Evolutionary conservation across 2,888 invertebrate species (phyloP), one percentile per base, ranked within the genome.

Genomic region (Scrobipalpa atriplicella): DNA sequence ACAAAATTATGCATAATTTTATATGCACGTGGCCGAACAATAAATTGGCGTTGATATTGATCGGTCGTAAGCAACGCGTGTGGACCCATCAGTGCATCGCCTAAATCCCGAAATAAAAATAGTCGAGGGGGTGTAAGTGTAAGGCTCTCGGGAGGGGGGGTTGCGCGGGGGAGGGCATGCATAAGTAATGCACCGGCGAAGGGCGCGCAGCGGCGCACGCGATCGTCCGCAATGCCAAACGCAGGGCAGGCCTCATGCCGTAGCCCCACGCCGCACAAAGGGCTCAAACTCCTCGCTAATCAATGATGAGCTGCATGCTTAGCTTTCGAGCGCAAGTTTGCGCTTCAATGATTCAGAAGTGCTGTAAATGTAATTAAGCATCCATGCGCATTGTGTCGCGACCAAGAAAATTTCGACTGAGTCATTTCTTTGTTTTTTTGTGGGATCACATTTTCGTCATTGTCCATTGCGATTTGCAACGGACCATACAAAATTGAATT

Each of bases 111-210:
- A 84, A 85, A 87, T 85, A 87, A 88, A 89, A 87, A 84, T 86
- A 84, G 84, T 77, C 71, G 70, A 72, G 75, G 75, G 81, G 80
- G 81, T 79, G 78, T 74, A 69, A 29, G 11, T 18, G 58, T 38
- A 5, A 16, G 58, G 58, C 13, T 67, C n/a, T 11, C 36, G 18
- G 16, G 58, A 6, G 38, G 69, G 56, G 66, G 67, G 68, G 77
- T 75, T 76, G 79, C 79, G 74, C 72, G 54, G 74, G 77, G 79
- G 80, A 74, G 77, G 79, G 80, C 78, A 91, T 92, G 87, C 90
- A 92, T 92, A 90, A 91, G 89, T 92, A 90, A 91, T 91, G 87
- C 89, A 87, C 75, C 76, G 80, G 81, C 82, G 87, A 86, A 89
- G 90, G 89, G 88, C 86, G 86, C 73, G 64, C 78, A 76, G 75